phyloP scores from a whole-genome alignment of 1,140 invertebrate genomes.

The Triops cancriformis region DNA sequence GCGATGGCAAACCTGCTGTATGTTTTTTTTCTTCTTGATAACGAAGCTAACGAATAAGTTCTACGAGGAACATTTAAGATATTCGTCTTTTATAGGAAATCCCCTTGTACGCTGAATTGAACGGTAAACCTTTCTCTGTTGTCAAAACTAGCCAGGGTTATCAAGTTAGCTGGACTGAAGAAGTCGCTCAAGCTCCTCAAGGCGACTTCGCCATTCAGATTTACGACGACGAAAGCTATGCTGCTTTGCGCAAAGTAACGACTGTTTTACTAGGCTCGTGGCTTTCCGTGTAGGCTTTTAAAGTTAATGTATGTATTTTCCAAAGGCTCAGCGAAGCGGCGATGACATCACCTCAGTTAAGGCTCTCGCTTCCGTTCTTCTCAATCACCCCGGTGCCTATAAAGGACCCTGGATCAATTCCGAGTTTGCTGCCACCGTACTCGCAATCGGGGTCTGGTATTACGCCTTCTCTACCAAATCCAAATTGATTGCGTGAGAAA shows the following conservation, averaged over 20 bases:
- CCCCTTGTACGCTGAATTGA: constrained; percentile 75
- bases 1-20: constrained; percentile 41
- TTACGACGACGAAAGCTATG: constrained; percentile 84
- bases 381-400: constrained; percentile 78
- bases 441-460: constrained; percentile 73
- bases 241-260: constrained; percentile 65
- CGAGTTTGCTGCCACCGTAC: constrained; percentile 72
- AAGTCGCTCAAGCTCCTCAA: constrained; percentile 64
- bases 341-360: constrained; percentile 50
- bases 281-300: background rate
- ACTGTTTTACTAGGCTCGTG: constrained; percentile 34
- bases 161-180: constrained; percentile 86
- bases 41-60: constrained; percentile 40
- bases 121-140: constrained; percentile 68
- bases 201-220: constrained; percentile 72
- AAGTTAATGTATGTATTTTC: constrained; percentile 24
- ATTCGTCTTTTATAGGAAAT: constrained; percentile 42
- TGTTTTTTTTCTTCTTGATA: constrained; percentile 14
- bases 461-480: constrained; percentile 74
- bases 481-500: constrained; percentile 55
- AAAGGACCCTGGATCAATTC: constrained; percentile 85
- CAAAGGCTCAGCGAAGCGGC: constrained; percentile 44
- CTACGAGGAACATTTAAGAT: background rate
- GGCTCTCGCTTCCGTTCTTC: constrained; percentile 60
- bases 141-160: constrained; percentile 66